Base-by-base conservation (phyloP, 1,140 invertebrate species). In the Aphis gossypii region DNA sequence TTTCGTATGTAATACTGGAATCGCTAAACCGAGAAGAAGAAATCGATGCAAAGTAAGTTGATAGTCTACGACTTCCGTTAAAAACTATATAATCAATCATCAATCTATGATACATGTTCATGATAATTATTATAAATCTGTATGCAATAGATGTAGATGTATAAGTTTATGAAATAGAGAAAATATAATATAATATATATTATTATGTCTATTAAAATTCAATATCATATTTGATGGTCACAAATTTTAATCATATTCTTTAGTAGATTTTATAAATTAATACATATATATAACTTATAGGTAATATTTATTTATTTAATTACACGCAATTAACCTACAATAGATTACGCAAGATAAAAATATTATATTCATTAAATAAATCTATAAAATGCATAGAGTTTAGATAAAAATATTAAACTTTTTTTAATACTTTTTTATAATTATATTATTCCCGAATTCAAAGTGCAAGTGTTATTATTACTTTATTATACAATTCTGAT, bases 1-100 rank as follows among this genome's bases (percentile, higher is more conserved):
- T 21, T 93, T 93, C 44, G 82, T 93, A 25, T 96, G 96, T 93
- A 95, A 96, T 86, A 86, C 93, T 90, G 87, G 93, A 93, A 76
- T 93, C 60, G 92, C 94, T 51, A 76, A 94, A 56, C 60, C 94
- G 60, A 93, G 94, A 56, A 94, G 90, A 92, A 93, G 94, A 88
- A 94, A 94, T 93, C 94, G 94, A 84, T 89, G 94, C 91, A 94
- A 94, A 94, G 94, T 94, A 94, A 94, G 94, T 93, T 93, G 92
- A 93, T 93, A 93, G 82, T 56, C 92, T 93, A 38, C 38, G 35
- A 93, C 92, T 86, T 56, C 51, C 38, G 35, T 44, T 30, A 9
- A 86, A 38, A 14, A 48, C 48, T 18, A 18, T 48, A 14, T 48
- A 14, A 48, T 48, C 48, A 48, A 48, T 48, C 11, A 46, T 46